Conservation (phyloP, 2,797 vertebrate species). For the Scolopax rusticola region DNA sequence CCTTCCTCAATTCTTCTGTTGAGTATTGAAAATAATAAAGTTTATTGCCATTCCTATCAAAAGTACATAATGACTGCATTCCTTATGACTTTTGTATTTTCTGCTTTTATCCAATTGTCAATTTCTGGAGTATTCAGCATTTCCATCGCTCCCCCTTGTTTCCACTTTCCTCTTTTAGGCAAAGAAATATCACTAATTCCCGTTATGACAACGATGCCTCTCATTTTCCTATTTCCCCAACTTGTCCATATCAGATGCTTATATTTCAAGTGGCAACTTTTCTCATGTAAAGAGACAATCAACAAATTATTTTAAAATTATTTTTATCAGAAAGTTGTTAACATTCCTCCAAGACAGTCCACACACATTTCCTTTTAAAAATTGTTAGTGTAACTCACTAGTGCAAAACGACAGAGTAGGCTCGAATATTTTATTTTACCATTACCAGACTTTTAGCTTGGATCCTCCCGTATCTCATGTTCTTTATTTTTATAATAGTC, state of each 20-base stretch:
- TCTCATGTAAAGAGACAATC: not conserved
- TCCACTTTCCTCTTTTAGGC: not conserved
- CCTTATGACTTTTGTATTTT: not conserved
- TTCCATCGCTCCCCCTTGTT: not conserved
- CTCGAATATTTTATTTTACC: not conserved
- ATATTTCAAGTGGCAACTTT: not conserved
- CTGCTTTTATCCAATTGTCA: not conserved
- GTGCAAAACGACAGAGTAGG: not conserved
- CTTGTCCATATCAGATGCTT: not conserved
- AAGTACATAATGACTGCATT: not conserved
- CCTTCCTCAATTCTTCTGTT: not conserved
- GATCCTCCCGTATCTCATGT: not conserved
- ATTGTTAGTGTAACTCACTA: not conserved
- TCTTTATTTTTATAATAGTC: not conserved
- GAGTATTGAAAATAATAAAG: not conserved
- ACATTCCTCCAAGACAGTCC: not conserved
- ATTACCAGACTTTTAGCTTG: not conserved
- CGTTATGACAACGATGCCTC: not conserved
- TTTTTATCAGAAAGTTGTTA: not conserved
- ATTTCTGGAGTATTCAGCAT: not conserved
- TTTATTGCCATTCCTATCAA: not conserved
- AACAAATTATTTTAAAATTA: not conserved
- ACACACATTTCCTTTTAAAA: not conserved
- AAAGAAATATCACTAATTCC: not conserved
- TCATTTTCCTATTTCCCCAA: not conserved